phyloP scores from a whole-genome alignment of 2,888 invertebrate genomes.

The Thecophora atra region DNA sequence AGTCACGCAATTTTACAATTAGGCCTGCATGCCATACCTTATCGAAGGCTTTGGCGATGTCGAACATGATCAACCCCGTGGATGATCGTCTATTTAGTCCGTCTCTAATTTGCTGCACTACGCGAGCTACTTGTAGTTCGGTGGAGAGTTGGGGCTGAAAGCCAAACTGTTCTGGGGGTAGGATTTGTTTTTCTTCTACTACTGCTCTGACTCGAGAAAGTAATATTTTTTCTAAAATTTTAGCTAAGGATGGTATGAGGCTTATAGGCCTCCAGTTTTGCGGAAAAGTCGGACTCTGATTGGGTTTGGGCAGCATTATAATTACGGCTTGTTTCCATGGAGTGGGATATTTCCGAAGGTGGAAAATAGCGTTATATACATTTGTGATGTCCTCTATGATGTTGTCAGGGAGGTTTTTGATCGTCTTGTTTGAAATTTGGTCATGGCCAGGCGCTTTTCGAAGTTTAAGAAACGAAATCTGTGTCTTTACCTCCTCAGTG shows the following conservation, averaged over 20 bases:
- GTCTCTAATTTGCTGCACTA: no score
- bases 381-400: background rate
- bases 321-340: background rate
- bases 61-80: background rate
- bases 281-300: background rate
- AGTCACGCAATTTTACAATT: no score
- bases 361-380: background rate
- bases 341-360: background rate
- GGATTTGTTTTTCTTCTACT: background rate
- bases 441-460: background rate
- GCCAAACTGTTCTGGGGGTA: background rate
- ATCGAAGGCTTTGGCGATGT: constrained; percentile 2
- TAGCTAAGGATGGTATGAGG: background rate
- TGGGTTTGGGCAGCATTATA: background rate
- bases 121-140: background rate
- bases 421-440: background rate
- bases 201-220: background rate
- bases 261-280: constrained; percentile 4
- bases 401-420: background rate
- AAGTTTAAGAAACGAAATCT: no score
- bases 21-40: constrained; percentile 1
- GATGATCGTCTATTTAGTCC: background rate
- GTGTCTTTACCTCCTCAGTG: no score
- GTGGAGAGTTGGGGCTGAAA: background rate
- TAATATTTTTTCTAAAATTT: background rate